Evolutionary conservation across 2,797 vertebrate genomes (phyloP).

Genomic region (Phrynocephalus forsythii): DNA sequence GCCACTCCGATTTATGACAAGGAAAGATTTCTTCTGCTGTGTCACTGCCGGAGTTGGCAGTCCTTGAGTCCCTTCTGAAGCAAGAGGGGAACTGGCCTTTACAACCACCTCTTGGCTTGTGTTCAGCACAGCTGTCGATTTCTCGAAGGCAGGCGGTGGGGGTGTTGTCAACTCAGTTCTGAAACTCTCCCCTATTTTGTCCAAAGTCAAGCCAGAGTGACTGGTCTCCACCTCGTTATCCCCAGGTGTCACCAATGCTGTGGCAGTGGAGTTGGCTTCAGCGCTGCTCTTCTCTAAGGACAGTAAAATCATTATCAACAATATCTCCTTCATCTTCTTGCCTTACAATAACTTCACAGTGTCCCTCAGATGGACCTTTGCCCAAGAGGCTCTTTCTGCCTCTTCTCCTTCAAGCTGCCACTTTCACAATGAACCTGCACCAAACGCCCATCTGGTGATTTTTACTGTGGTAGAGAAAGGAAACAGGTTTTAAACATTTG

Average conservation of each 20-base stretch:
- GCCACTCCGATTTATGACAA: not conserved
- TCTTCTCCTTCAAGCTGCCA: slow-evolving; percentile 35
- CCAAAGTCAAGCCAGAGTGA: not conserved
- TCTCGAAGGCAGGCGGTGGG: not conserved
- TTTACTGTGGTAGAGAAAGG: slow-evolving; percentile 69
- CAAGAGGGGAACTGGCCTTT: not conserved
- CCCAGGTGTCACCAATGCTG: slow-evolving; percentile 31
- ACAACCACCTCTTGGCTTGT: not conserved
- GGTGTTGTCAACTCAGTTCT: not conserved
- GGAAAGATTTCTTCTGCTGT: slow-evolving; percentile 11
- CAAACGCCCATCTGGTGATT: slow-evolving; percentile 43
- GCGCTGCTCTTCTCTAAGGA: slow-evolving; percentile 52
- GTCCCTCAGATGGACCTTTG: slow-evolving; percentile 38
- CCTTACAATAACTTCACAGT: not conserved
- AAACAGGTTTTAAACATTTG: slow-evolving; percentile 76
- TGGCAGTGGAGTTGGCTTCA: slow-evolving; percentile 34
- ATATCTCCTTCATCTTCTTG: slow-evolving; percentile 64
- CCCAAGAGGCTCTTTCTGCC: slow-evolving; percentile 3
- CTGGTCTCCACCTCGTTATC: slow-evolving; percentile 34
- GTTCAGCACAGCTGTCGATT: not conserved
- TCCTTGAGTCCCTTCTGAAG: slow-evolving; percentile 16
- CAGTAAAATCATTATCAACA: slow-evolving; percentile 64
- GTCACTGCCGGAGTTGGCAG: slow-evolving; percentile 6
- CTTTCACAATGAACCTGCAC: slow-evolving; percentile 56
- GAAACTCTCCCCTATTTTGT: not conserved